Evolutionary conservation across 64 coral and sea anemone species (phyloP).

Genomic region (Pachyseris speciosa): DNA sequence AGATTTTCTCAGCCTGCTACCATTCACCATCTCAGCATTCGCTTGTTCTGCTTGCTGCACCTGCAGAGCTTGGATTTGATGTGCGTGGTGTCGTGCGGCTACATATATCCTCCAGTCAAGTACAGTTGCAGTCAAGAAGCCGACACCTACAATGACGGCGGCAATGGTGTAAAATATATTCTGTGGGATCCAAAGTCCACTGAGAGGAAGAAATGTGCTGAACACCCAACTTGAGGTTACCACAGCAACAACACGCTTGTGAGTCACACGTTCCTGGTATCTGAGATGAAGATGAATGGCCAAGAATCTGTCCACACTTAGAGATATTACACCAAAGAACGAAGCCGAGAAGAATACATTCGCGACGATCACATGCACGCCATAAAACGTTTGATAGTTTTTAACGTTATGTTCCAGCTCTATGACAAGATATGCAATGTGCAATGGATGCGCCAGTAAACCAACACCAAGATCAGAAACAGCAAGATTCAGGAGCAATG

Average conservation of each 20-base stretch:
- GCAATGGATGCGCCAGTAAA: background rate
- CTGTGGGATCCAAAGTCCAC: too few species aligned
- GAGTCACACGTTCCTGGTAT: constrained; percentile 8
- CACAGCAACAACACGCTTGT: background rate
- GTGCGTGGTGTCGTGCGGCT: background rate
- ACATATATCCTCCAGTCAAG: background rate
- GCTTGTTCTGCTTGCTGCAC: background rate
- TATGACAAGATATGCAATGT: background rate
- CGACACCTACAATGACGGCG: background rate
- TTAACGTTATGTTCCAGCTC: background rate
- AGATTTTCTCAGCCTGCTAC: background rate
- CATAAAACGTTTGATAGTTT: background rate
- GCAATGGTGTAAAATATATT: background rate
- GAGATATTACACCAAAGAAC: background rate
- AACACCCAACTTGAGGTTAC: constrained; percentile 6
- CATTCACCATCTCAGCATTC: background rate
- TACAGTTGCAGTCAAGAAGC: background rate
- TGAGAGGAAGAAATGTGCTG: background rate
- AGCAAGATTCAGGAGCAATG: background rate
- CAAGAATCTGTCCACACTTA: constrained; percentile 1
- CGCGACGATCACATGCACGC: background rate
- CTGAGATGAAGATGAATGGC: background rate
- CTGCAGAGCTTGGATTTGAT: background rate
- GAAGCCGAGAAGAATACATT: background rate
- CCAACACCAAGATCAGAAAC: constrained; percentile 11